Percentiles rank a stretch among this genome's conserved stretches.
Evolutionary conservation across 2,797 vertebrate species (phyloP).

Genomic region (Silurus lanzhouensis): DNA sequence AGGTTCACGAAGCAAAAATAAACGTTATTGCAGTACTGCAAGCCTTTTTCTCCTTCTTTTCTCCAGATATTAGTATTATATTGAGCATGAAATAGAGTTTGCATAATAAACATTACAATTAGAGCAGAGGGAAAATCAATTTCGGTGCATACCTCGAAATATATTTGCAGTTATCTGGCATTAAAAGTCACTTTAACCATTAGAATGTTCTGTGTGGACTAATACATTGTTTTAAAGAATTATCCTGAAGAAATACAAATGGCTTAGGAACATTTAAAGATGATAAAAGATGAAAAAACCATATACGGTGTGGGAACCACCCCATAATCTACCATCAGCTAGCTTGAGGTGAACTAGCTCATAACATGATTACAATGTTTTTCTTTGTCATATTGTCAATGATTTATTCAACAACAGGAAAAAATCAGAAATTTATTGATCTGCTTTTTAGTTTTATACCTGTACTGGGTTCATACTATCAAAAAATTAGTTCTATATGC

Average conservation of each 20-base stretch:
- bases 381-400: not conserved
- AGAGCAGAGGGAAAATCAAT: slow-evolving; percentile 23
- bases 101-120: slow-evolving; percentile 35
- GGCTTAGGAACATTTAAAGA: not conserved
- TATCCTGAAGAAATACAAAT: not conserved
- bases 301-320: too few relatives aligned
- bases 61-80: slow-evolving; percentile 43
- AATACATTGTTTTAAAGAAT: not conserved
- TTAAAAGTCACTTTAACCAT: not conserved
- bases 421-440: not conserved
- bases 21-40: slow-evolving; percentile 36
- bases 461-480: not conserved
- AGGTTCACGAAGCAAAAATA: slow-evolving; percentile 38
- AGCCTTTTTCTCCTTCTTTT: slow-evolving; percentile 27
- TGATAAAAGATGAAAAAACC: not conserved
- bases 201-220: not conserved
- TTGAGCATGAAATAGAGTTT: slow-evolving; percentile 47
- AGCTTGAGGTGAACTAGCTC: not conserved
- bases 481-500: not conserved
- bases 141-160: not conserved
- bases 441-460: not conserved
- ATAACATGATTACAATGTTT: not conserved
- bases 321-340: not conserved
- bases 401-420: not conserved
- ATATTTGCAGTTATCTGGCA: not conserved